Base-by-base conservation (phyloP, 2,113 vertebrate species). In the Otus sunia region DNA sequence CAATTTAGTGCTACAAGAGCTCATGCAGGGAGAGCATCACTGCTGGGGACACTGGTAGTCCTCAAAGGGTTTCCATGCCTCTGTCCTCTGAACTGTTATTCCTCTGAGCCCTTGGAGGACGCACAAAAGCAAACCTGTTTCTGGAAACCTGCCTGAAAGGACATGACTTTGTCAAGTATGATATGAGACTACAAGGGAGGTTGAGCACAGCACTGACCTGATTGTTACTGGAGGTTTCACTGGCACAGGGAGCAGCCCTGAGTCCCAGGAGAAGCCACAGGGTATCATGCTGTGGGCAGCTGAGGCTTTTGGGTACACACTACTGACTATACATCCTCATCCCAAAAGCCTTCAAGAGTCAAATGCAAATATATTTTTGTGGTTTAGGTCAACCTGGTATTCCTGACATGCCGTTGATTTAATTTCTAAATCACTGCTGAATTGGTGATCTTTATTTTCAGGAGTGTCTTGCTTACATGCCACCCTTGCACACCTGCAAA, bases 21-120 rank as follows among this genome's bases (percentile, higher is more conserved):
- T 56, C 26, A 0, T 0, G 0, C 2, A 23, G 53, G 37, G 37
- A 25, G 11, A 37, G 2, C 47, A 6, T 36, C 56, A 0, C 26
- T 77, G n/a, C 73, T 75, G 53, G 52, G 30, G 34, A 78, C 5
- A 6, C 18, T 41, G 25, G 41, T 45, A 87, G 18, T 12, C 26
- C 27, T 83, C 11, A 22, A 36, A 32, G 49, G 34, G 26, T 82
- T 63, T 49, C 64, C 3, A 1, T 15, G 36, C 9, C n/a, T 74
- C 20, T 73, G 11, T 34, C 6, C 32, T 32, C 49, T 27, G 20
- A 73, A 45, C 12, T 19, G 5, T 3, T 27, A 9, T 16, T 41
- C 6, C 39, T 64, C 45, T 3, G 58, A 75, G 52, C 12, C 43
- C n/a, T 16, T 3, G 9, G 5, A 82, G 21, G 29, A 75, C 36